Base-by-base conservation (phyloP, 2,113 vertebrate species). In the Coregonus clupeaformis region DNA sequence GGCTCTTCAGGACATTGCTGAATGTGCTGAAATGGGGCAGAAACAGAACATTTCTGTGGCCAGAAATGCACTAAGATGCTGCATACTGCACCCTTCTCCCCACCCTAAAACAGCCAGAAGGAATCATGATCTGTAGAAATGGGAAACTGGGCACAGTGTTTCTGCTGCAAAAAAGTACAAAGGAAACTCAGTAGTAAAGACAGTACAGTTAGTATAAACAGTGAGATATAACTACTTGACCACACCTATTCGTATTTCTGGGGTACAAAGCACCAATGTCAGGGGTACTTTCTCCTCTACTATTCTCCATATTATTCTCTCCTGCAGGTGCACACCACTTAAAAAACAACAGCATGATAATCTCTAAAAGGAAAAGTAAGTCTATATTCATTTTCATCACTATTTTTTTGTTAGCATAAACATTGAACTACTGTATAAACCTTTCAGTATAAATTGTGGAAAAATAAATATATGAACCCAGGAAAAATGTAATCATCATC, bases 361-460 rank as follows among this genome's bases (percentile, higher is more conserved):
- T 29, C 29, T 29, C 29, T 29, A 29, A 65, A 25, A 65, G 24
- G 13, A 52, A 1, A 68, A 62, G 7, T 3, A 13, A 47, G 4
- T 45, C 16, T 42, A n/a, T n/a, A 30, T 20, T 60, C 2, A 29
- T 29, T 3, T 29, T 29, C 29, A 29, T 29, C 29, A 29, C 29
- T 3, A 12, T 69, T 6, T 73, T 84, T 67, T 84, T 80, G 75
- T 75, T 75, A 2, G 6, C 59, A 82, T 24, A 75, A 79, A 71
- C 2, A n/a, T 74, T 20, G 42, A 18, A n/a, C 63, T 64, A 24
- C 68, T 13, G 2, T 2, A 29, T 29, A 59, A 49, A 47, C 14
- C 0, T 71, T 66, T 76, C 29, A 2, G 52, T 64, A 77, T 52
- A 80, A 78, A 71, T 52, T 0, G 25, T 72, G 63, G 47, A 71